Conservation (phyloP, 1,140 invertebrate genomes). For the Lutraria rhynchaena region DNA sequence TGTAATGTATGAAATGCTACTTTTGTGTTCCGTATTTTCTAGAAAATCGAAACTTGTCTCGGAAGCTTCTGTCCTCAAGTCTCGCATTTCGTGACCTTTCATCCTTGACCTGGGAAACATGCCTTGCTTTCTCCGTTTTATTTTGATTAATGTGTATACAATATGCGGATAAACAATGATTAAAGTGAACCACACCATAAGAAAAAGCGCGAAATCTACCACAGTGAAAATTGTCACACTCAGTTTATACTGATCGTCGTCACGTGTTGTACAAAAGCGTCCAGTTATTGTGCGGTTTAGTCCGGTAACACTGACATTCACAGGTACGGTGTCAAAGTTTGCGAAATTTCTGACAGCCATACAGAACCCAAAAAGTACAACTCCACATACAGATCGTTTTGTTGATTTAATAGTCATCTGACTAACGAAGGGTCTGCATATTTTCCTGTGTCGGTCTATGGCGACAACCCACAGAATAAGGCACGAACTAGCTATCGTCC, state of each 20-base stretch:
- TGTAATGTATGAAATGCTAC: no score
- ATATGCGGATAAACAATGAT: not conserved
- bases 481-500: not conserved
- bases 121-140: not conserved
- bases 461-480: not conserved
- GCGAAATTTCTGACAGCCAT: not conserved
- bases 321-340: not conserved
- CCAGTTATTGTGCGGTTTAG: conserved; percentile 3
- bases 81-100: no score
- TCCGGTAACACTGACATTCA: not conserved
- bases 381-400: not conserved
- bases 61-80: no score
- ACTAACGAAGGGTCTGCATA: conserved; percentile 8
- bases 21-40: no score
- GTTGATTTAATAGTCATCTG: not conserved
- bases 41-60: no score
- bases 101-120: no score
- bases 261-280: not conserved
- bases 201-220: not conserved
- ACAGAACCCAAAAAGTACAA: not conserved
- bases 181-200: not conserved
- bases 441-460: conserved; percentile 20
- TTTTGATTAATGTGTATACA: conserved; percentile 1
- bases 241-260: not conserved
- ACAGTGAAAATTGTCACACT: not conserved